These are phyloP conservation scores for Clupea harengus DNA, from an alignment of 2,113 vertebrate genomes.

Conservation along the genomic window DNA sequence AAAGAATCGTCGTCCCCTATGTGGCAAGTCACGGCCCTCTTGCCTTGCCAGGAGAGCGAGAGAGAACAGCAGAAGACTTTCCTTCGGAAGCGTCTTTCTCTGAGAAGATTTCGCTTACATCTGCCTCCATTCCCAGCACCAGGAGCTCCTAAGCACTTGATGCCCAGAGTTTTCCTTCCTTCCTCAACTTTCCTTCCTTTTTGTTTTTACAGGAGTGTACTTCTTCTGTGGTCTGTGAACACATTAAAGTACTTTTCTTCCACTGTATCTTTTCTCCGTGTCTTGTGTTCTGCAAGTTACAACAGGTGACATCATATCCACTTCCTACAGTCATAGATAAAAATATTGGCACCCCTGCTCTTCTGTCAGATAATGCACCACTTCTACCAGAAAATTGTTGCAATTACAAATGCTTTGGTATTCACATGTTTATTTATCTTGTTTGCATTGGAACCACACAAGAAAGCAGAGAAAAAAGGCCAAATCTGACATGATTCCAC, in stretches of 20 bases:
- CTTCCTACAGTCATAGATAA: no score
- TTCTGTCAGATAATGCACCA: no score
- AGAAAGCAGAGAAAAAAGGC: no score
- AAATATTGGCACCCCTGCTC: no score
- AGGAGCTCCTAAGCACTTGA: constrained; percentile 36
- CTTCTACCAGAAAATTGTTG: no score
- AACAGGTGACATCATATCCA: neutral
- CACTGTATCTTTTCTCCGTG: neutral
- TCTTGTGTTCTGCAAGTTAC: neutral
- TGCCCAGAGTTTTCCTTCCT: constrained; percentile 56
- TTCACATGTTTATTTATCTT: no score
- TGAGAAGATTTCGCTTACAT: constrained; percentile 45
- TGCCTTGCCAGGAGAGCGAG: constrained; percentile 32
- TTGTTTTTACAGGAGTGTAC: neutral
- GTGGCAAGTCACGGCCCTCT: neutral
- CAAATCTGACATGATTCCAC: no score
- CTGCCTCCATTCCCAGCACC: constrained; percentile 63
- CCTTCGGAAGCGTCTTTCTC: constrained; percentile 2
- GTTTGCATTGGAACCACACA: no score
- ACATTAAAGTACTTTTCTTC: constrained; percentile 54
- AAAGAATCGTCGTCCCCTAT: neutral
- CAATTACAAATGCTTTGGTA: no score
- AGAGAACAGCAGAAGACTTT: constrained; percentile 33
- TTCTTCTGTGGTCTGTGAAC: neutral
- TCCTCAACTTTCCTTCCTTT: constrained; percentile 42